These are phyloP conservation scores for Ceramica pisi DNA, from an alignment of 2,888 invertebrate species.

Conservation along the genomic window DNA sequence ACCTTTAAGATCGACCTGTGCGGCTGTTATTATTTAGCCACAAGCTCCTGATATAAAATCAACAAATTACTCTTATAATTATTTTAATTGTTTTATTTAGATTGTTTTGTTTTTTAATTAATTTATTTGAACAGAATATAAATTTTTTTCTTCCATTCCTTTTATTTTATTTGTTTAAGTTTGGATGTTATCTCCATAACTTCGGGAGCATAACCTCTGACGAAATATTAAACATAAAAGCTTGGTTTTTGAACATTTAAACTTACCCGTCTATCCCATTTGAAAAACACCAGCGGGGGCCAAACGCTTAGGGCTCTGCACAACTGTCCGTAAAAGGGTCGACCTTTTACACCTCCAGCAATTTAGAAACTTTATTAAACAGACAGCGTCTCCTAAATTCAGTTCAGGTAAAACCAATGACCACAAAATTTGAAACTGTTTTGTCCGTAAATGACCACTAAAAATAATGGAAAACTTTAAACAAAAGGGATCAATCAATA, in stretches of 20 bases:
- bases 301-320: constrained; percentile 23
- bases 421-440: constrained; percentile 25
- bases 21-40: too few relatives aligned
- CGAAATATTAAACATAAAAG: background rate
- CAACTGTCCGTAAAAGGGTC: constrained; percentile 38
- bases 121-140: too few relatives aligned
- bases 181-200: too few relatives aligned
- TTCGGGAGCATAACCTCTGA: background rate
- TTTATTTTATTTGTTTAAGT: too few relatives aligned
- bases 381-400: constrained; percentile 6
- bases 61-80: too few relatives aligned
- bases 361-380: constrained; percentile 32
- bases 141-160: too few relatives aligned
- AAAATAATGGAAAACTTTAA: background rate
- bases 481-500: background rate
- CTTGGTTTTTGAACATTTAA: background rate
- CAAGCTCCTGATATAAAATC: too few relatives aligned
- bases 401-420: constrained; percentile 5
- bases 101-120: too few relatives aligned
- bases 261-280: background rate
- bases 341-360: constrained; percentile 16
- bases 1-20: too few relatives aligned
- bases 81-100: too few relatives aligned
- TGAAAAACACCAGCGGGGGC: background rate
- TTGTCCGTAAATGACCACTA: background rate